phyloP scores from a whole-genome alignment of 2,113 vertebrate species.

The Chelonoidis abingdonii region DNA sequence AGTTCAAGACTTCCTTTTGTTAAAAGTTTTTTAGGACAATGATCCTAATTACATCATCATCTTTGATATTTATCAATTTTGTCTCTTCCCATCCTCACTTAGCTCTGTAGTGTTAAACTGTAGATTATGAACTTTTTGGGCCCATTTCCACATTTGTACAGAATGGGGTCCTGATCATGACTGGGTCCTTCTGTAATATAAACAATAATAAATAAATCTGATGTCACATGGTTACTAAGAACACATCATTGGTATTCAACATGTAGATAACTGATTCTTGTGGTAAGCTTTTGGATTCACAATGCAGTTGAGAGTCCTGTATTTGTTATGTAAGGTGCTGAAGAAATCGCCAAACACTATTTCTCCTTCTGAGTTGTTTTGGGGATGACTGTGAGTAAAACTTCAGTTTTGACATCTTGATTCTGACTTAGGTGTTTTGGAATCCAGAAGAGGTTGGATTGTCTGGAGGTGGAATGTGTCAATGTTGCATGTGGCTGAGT shows the following conservation, averaged over 20 bases:
- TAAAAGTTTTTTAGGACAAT: neutral
- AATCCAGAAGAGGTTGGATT: neutral
- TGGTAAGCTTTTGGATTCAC: neutral
- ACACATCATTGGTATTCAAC: neutral
- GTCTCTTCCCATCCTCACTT: neutral
- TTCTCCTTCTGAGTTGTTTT: neutral
- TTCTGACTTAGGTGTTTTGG: neutral
- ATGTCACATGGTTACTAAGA: neutral
- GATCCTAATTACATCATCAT: neutral
- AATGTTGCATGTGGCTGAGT: neutral
- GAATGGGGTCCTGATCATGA: neutral
- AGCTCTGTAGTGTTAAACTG: neutral
- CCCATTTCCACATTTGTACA: neutral
- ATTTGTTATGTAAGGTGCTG: neutral
- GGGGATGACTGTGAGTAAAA: neutral
- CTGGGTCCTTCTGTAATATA: neutral
- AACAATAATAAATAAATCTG: neutral
- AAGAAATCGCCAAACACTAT: neutral
- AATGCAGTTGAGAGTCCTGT: neutral
- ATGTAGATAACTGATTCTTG: neutral
- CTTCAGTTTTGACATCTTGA: neutral
- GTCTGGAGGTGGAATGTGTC: neutral
- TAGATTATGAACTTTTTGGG: neutral
- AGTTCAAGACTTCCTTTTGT: neutral
- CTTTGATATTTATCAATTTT: neutral